These are phyloP conservation scores for Poeciliopsis prolifica DNA, from an alignment of 2,113 vertebrate species.

Conservation along the genomic window DNA sequence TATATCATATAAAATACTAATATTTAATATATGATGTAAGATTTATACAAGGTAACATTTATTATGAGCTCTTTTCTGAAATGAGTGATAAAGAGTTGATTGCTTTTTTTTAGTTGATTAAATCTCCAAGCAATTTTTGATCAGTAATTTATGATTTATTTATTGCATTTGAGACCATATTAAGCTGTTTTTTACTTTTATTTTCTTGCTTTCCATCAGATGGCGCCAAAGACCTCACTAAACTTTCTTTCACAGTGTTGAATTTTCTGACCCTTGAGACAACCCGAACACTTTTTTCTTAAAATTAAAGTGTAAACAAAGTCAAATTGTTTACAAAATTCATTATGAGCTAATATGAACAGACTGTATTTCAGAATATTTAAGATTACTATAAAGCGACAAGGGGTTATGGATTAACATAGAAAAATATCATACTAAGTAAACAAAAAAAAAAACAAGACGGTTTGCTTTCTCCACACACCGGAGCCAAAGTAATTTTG, in stretches of 20 bases:
- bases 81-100: too few relatives aligned
- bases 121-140: too few relatives aligned
- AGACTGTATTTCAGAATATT: slow-evolving; percentile 19
- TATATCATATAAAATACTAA: too few relatives aligned
- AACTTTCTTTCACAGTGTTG: background rate
- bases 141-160: too few relatives aligned
- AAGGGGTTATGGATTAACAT: slow-evolving; percentile 49
- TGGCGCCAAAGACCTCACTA: slow-evolving; percentile 30
- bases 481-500: slow-evolving; percentile 21
- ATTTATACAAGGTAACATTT: too few relatives aligned
- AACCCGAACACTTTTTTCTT: slow-evolving; percentile 47
- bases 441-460: slow-evolving; percentile 11
- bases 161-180: too few relatives aligned
- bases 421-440: slow-evolving; percentile 55
- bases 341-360: slow-evolving; percentile 30
- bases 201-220: slow-evolving; percentile 37
- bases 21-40: too few relatives aligned
- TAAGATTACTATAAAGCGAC: slow-evolving; percentile 33
- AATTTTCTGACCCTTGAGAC: slow-evolving; percentile 10
- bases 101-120: too few relatives aligned
- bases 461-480: slow-evolving; percentile 10
- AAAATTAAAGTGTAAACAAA: slow-evolving; percentile 36
- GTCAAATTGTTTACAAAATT: slow-evolving; percentile 15
- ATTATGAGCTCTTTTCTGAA: too few relatives aligned
- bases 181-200: too few relatives aligned